These are phyloP conservation scores for Matsumyia berberina DNA, from an alignment of 2,888 invertebrate species.

Conservation along the genomic window DNA sequence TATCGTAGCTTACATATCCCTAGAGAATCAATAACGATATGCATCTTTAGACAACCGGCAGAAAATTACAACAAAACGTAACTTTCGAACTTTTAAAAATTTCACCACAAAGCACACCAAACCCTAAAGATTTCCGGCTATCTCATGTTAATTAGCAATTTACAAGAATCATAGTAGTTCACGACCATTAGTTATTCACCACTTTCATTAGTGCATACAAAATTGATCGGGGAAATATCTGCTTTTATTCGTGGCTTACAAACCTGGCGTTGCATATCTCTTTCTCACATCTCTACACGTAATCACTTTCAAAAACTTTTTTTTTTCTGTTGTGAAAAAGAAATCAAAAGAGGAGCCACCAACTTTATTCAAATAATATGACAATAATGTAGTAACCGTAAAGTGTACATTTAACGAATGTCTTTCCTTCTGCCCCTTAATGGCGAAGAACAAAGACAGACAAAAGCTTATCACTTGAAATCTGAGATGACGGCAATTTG, in stretches of 20 bases:
- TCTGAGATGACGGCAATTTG: slow-evolving; percentile 25
- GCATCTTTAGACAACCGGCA: too few species aligned
- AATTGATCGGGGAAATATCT: neutral
- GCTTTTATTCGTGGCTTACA: too few species aligned
- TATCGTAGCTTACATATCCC: too few species aligned
- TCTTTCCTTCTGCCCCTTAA: neutral
- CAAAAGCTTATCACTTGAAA: slow-evolving; percentile 30
- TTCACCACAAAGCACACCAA: neutral
- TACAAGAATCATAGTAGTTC: neutral
- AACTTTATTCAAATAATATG: slow-evolving; percentile 13
- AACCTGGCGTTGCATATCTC: neutral
- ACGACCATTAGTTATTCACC: slow-evolving; percentile 6
- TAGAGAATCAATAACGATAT: too few species aligned
- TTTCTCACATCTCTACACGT: neutral
- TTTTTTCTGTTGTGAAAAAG: too few species aligned
- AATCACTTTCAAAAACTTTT: neutral
- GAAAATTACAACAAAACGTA: too few species aligned
- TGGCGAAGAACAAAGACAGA: neutral
- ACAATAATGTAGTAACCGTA: slow-evolving; percentile 9
- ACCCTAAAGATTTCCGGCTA: neutral
- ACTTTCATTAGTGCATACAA: slow-evolving; percentile 14
- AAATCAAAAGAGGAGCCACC: neutral
- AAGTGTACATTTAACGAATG: slow-evolving; percentile 21
- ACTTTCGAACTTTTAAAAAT: too few species aligned
- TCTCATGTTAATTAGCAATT: neutral